Conservation (phyloP, 2,888 invertebrate species). For the Netelia virgata region DNA sequence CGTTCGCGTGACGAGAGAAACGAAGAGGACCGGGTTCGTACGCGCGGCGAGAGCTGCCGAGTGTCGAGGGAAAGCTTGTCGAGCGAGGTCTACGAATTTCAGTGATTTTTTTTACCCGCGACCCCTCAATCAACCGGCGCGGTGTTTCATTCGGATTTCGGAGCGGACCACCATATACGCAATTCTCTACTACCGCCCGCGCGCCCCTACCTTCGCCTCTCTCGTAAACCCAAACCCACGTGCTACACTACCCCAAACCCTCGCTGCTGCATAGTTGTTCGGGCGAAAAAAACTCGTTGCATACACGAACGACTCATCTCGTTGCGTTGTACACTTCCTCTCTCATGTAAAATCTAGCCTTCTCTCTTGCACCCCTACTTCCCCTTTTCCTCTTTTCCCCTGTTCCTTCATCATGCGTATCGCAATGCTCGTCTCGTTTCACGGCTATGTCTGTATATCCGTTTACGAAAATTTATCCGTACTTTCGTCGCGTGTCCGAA, state of each 20-base stretch:
- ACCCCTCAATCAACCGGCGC: constrained; percentile 61
- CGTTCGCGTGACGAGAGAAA: constrained; percentile 27
- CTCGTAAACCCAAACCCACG: background rate
- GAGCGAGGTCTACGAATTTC: constrained; percentile 55
- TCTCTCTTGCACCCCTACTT: no score
- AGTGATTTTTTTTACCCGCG: constrained; percentile 61
- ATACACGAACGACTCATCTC: constrained; percentile 51
- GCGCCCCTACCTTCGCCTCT: background rate
- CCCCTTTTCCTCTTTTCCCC: no score
- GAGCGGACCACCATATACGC: constrained; percentile 6
- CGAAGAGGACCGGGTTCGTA: background rate
- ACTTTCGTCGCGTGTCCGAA: background rate
- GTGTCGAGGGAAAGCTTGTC: constrained; percentile 28
- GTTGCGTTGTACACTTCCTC: constrained; percentile 38
- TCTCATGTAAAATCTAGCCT: constrained; percentile 28
- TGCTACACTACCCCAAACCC: background rate
- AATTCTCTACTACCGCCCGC: background rate
- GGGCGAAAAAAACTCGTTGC: constrained; percentile 47
- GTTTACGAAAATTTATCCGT: constrained; percentile 33
- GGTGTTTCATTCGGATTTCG: constrained; percentile 64
- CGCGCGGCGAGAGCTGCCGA: background rate
- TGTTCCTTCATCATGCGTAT: no score
- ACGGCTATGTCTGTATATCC: constrained; percentile 7
- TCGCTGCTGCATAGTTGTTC: constrained; percentile 31
- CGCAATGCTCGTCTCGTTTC: background rate